Evolutionary conservation across 2,113 vertebrate species (phyloP).

Genomic region (Percina caprodes): DNA sequence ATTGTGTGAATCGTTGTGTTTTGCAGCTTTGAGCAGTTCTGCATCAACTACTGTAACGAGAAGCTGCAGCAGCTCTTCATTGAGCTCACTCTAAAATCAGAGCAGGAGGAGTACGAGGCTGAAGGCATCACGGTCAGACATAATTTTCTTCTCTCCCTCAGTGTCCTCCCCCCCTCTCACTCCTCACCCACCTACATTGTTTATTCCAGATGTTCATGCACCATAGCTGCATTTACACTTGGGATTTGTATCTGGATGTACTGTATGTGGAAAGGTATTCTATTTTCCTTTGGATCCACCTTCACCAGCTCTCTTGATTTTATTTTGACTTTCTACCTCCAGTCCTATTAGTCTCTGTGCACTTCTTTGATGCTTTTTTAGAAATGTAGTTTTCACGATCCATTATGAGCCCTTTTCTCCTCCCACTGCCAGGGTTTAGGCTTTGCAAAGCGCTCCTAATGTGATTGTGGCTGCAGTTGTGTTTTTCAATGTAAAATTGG

Average conservation of each 20-base stretch:
- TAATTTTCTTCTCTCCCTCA: background rate
- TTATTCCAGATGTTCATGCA: background rate
- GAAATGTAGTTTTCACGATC: background rate
- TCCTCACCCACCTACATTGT: background rate
- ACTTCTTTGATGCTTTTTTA: background rate
- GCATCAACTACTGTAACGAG: constrained; percentile 99
- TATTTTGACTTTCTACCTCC: background rate
- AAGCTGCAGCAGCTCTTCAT: constrained; percentile 99
- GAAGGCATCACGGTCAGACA: constrained; percentile 95
- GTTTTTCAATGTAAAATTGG: constrained; percentile 14
- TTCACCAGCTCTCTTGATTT: background rate
- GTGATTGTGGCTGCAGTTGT: constrained; percentile 13
- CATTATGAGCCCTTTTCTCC: background rate
- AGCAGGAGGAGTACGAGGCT: constrained; percentile 97
- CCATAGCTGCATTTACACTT: no score
- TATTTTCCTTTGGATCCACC: background rate
- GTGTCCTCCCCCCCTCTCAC: background rate
- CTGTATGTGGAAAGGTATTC: no score
- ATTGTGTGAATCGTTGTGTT: background rate
- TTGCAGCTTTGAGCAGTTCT: constrained; percentile 97
- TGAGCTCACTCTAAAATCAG: constrained; percentile 95
- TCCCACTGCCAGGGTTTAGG: background rate
- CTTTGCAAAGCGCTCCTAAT: constrained; percentile 9
- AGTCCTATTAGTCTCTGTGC: background rate
- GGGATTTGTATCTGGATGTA: no score